Percentiles rank a stretch among this genome's conserved stretches.
These are phyloP conservation scores for Drosophila willistoni DNA, from an alignment of 1,140 invertebrate species.

Conservation along the genomic window DNA sequence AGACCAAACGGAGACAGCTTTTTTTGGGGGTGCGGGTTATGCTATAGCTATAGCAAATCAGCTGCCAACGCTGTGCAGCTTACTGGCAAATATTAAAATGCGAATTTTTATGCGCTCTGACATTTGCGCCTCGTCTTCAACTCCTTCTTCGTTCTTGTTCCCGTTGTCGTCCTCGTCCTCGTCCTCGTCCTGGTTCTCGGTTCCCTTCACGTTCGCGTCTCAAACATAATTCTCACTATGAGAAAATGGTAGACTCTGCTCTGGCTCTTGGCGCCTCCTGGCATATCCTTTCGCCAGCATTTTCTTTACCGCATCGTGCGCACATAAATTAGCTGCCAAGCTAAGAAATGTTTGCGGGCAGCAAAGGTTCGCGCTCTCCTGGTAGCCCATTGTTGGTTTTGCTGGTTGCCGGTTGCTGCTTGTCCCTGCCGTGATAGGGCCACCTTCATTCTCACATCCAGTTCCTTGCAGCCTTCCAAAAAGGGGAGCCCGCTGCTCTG, in stretches of 20 bases:
- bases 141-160: background rate
- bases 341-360: constrained; percentile 76
- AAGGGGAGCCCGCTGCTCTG: constrained; percentile 42
- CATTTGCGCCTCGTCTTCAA: constrained; percentile 56
- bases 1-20: background rate
- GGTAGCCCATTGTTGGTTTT: constrained; percentile 33
- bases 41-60: constrained; percentile 60
- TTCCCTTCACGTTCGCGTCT: background rate
- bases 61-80: constrained; percentile 70
- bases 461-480: too few relatives aligned
- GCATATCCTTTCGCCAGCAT: constrained; percentile 73
- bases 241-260: constrained; percentile 30
- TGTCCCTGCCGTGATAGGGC: constrained; percentile 52
- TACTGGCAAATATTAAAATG: constrained; percentile 81
- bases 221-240: constrained; percentile 69
- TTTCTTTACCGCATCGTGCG: constrained; percentile 71
- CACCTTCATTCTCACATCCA: background rate
- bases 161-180: too few relatives aligned
- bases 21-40: background rate
- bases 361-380: constrained; percentile 58
- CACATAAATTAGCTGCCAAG: constrained; percentile 81
- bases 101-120: constrained; percentile 79
- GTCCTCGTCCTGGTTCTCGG: too few relatives aligned
- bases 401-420: background rate
- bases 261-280: constrained; percentile 24